A percentile compares a stretch with the other conserved stretches of the same genome.
phyloP scores from a whole-genome alignment of 1,140 invertebrate genomes.

The Drosophila guanche region DNA sequence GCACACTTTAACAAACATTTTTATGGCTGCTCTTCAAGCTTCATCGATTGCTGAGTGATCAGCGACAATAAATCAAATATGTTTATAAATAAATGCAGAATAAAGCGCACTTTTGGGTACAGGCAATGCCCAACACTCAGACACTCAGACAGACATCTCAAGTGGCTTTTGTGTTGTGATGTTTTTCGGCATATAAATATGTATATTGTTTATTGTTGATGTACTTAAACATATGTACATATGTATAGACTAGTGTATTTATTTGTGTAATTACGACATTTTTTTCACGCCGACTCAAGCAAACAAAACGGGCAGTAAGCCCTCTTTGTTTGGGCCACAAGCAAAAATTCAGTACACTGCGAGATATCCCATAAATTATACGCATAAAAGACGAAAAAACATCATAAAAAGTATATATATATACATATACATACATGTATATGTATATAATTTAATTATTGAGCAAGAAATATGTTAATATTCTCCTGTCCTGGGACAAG shows the following conservation, averaged over 20 bases:
- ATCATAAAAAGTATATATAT: conserved; percentile 35
- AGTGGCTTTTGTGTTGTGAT: conserved; percentile 60
- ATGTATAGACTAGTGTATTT: conserved; percentile 53
- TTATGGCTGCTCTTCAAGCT: conserved; percentile 6
- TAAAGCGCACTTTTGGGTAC: conserved; percentile 22
- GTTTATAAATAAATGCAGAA: background rate
- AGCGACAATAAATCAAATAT: conserved; percentile 46
- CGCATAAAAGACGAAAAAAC: conserved; percentile 27
- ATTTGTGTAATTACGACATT: conserved; percentile 77
- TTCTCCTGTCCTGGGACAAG: conserved; percentile 48
- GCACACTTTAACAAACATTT: conserved; percentile 40
- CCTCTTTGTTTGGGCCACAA: conserved; percentile 58
- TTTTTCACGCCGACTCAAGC: conserved; percentile 70
- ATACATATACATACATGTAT: background rate
- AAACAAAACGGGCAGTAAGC: conserved; percentile 68
- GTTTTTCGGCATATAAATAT: conserved; percentile 17
- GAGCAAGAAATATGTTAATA: conserved; percentile 14
- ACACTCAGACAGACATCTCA: conserved; percentile 21
- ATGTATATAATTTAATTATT: conserved; percentile 49
- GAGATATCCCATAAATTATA: conserved; percentile 49
- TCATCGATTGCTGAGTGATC: conserved; percentile 36
- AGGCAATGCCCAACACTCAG: background rate
- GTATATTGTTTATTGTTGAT: conserved; percentile 4
- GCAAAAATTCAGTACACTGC: conserved; percentile 25
- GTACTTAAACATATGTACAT: conserved; percentile 27